These are phyloP conservation scores for Grus americana DNA, from an alignment of 2,113 vertebrate species.

Conservation along the genomic window DNA sequence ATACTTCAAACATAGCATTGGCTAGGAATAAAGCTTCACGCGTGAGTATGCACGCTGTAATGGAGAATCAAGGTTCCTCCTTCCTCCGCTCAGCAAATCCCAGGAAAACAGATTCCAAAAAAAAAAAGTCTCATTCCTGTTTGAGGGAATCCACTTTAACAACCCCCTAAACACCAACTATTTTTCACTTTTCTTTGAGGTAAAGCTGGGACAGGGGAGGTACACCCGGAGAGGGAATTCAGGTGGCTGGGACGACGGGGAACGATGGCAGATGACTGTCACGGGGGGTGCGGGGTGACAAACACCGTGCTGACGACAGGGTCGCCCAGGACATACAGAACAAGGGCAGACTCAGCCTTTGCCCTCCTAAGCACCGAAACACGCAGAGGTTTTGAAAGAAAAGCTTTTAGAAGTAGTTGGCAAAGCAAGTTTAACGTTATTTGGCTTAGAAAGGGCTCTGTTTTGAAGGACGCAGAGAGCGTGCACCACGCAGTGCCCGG, in stretches of 20 bases:
- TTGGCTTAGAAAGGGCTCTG: neutral
- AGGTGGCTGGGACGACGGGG: neutral
- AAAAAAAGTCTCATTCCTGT: neutral
- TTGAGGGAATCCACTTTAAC: neutral
- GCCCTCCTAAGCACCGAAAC: neutral
- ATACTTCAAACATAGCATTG: neutral
- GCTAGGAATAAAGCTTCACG: neutral
- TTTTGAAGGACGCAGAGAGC: neutral
- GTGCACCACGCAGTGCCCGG: neutral
- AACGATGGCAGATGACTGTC: neutral
- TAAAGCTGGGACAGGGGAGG: neutral
- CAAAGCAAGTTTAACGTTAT: neutral
- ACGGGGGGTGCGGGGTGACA: neutral
- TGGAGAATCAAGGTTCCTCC: neutral
- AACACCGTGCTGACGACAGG: neutral
- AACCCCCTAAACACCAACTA: neutral
- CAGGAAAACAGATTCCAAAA: neutral
- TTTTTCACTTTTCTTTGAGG: neutral
- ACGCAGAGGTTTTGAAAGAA: neutral
- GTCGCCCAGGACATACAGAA: neutral
- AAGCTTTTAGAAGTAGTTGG: neutral
- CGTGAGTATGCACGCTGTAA: rapidly evolving
- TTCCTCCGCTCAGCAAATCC: neutral
- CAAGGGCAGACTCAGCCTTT: neutral
- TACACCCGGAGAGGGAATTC: neutral